Evolutionary conservation across 2,797 vertebrate species (phyloP), one percentile per base, ranked within the genome.

Genomic region (Pangasius larnaudii): DNA sequence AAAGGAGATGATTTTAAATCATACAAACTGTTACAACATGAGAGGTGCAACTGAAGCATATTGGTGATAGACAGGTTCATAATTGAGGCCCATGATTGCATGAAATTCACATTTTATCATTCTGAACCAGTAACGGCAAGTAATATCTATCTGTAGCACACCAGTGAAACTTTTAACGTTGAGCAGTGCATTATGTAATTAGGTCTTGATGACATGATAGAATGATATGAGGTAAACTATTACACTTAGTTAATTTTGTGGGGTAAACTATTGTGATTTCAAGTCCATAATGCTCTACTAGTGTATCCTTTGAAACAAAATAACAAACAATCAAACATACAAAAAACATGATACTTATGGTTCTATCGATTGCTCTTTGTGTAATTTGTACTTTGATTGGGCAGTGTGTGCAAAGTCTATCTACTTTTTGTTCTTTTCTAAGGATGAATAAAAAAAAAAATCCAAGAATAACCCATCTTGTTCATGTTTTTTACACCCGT

Each of bases 1-100:
- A 84, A 78, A 77, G 39, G 16, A 87, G 81, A 89, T 84, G 24
- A 87, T 36, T 84, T 86, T 24, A 77, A 84, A 84, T 87, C 79
- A 78, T 80, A 86, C 85, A 84, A 81, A 84, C 82, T 79, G 74
- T 49, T 49, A 30, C 13, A 49, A 59, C 59, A 87, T 79, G 63
- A 87, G 78, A 85, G 71, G 78, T 87, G 69, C 39, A 72, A 58
- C 53, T 72, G 75, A 87, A 74, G 46, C 58, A 71, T 63, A 85
- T 36, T 77, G 61, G 65, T 59, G 65, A 85, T 63, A 81, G 67
- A 59, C 78, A 79, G 61, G 24, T 78, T 86, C 74, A 88, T 77
- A 78, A 69, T 80, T 58, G 75, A 81, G 80, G 30, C 27, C 39
- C 18, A 14, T 3, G 42, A 77, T 77, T 36, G 11, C 36, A 46